phyloP scores from a whole-genome alignment of 2,113 vertebrate species.

The Saccopteryx leptura region DNA sequence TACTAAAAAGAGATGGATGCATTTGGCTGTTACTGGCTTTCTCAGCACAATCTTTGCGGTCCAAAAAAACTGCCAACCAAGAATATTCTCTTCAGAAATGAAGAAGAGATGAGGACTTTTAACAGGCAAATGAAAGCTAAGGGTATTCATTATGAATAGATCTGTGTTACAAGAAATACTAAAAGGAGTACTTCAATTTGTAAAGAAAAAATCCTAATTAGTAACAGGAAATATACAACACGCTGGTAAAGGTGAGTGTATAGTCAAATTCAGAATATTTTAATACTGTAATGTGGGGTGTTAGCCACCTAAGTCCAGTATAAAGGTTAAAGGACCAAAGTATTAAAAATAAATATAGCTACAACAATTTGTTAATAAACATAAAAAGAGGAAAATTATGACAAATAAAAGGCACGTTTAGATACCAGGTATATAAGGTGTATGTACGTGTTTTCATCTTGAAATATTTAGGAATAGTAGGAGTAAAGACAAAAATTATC shows the following conservation, averaged over 20 bases:
- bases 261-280: not conserved
- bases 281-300: not conserved
- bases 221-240: not conserved
- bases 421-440: not conserved
- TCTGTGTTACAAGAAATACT: not conserved
- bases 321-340: too few species aligned
- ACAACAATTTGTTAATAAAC: not conserved
- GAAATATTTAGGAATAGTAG: not conserved
- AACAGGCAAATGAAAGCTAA: not conserved
- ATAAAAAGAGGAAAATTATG: not conserved
- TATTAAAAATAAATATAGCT: too few species aligned
- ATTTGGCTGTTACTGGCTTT: not conserved
- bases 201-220: not conserved
- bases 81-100: not conserved
- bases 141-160: not conserved
- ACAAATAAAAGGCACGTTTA: not conserved
- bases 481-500: not conserved
- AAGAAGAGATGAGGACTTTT: not conserved
- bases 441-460: not conserved
- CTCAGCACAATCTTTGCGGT: not conserved
- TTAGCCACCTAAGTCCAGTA: not conserved
- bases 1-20: not conserved
- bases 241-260: too few species aligned
- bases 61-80: not conserved
- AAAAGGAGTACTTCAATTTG: not conserved